Evolutionary conservation across 2,888 invertebrate species (phyloP).

Genomic region (Vandiemenella viatica): DNA sequence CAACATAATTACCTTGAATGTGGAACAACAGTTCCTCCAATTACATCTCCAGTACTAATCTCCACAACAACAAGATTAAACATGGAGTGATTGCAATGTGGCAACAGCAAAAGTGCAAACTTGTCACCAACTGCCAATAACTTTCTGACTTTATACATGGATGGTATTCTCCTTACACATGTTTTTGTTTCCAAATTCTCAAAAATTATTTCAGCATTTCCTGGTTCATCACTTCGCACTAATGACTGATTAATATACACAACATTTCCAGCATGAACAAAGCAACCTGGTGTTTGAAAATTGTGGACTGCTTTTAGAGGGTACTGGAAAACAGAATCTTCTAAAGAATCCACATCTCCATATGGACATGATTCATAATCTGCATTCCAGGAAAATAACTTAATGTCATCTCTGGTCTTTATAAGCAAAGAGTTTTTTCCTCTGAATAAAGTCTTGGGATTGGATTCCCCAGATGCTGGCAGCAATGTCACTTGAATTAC

Average conservation of each 20-base stretch:
- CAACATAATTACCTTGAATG: constrained; percentile 10
- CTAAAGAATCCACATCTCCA: constrained; percentile 4
- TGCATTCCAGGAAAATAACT: constrained; percentile 8
- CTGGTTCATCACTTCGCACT: constrained; percentile 4
- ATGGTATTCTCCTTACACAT: constrained; percentile 1
- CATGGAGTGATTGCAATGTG: constrained; percentile 4
- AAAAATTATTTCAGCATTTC: constrained; percentile 9
- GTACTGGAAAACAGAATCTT: constrained; percentile 6
- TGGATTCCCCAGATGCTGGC: neutral
- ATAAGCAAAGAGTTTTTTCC: constrained; percentile 8
- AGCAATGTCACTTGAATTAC: constrained; percentile 11
- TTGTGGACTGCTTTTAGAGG: constrained; percentile 7
- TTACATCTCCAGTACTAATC: constrained; percentile 4
- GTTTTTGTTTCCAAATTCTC: constrained; percentile 5
- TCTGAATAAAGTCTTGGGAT: constrained; percentile 1
- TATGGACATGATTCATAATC: neutral
- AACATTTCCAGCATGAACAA: constrained; percentile 5
- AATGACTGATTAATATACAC: constrained; percentile 9
- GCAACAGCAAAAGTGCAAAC: constrained; percentile 11
- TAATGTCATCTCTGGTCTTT: constrained; percentile 10
- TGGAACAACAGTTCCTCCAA: constrained; percentile 12
- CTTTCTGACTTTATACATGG: constrained; percentile 9
- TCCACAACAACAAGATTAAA: constrained; percentile 8
- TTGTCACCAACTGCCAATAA: constrained; percentile 13
- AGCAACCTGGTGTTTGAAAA: constrained; percentile 10